Evolutionary conservation across 2,888 invertebrate species (phyloP), one percentile per base, ranked within the genome.

Genomic region (Agapetus fuscipes): DNA sequence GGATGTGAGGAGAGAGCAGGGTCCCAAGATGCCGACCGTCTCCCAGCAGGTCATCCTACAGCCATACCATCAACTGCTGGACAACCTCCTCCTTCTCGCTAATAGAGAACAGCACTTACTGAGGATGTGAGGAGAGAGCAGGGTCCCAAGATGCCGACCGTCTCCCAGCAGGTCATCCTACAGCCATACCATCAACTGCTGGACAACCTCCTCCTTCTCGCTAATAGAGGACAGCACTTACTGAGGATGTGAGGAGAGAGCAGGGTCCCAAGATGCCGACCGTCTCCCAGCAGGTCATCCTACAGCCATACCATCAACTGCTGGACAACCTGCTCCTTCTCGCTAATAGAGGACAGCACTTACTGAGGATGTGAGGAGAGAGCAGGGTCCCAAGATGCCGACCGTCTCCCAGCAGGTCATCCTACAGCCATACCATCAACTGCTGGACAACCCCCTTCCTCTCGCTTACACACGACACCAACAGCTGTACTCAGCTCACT

Each of bases 391-490:
- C 56, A 69, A 61, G 46, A 69, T 61, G 52, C 69, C 67, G 59
- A 69, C 67, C 48, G 63, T 69, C 50, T 70, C 69, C 70, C 70
- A 70, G 60, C 70, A 70, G 59, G 70, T 69, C 70, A 70, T 70
- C 51, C 58, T 59, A 59, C 57, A 51, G 53, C 48, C 52, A 48
- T 55, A 56, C 56, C 51, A 17, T 13, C 27, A 28, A 25, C 17
- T n/a, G n/a, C n/a, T n/a, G n/a, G n/a, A n/a, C n/a, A n/a, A n/a
- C n/a, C n/a, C n/a, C n/a, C n/a, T n/a, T n/a, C n/a, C n/a, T n/a
- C n/a, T n/a, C n/a, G n/a, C n/a, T n/a, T n/a, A n/a, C n/a, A n/a
- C n/a, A n/a, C n/a, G n/a, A n/a, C n/a, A n/a, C n/a, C n/a, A n/a
- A n/a, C n/a, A n/a, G n/a, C n/a, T n/a, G n/a, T n/a, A n/a, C n/a